phyloP scores from a whole-genome alignment of 2,888 invertebrate genomes.

The Aphodius granarius region DNA sequence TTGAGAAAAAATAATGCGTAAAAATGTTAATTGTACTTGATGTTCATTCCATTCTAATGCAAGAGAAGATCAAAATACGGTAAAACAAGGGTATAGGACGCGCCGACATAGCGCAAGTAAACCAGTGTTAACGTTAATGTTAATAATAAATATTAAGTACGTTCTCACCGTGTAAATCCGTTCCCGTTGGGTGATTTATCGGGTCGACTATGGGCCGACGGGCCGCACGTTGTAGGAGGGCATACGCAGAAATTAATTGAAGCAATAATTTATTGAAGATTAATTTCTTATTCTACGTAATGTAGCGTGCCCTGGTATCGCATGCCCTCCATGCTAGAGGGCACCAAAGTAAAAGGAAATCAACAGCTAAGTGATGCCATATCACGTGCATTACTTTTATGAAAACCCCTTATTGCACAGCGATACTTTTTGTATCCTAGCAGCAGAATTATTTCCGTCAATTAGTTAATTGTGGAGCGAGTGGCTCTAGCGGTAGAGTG shows the following conservation, averaged over 20 bases:
- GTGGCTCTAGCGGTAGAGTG: no score
- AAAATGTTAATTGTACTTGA: no score
- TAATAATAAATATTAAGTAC: constrained; percentile 30
- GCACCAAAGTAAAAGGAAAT: not conserved
- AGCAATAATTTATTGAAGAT: constrained; percentile 43
- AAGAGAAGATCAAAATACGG: not conserved
- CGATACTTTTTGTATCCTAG: not conserved
- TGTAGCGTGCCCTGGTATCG: constrained; percentile 35
- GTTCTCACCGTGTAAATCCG: constrained; percentile 27
- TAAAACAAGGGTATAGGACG: not conserved
- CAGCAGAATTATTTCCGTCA: not conserved
- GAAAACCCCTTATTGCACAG: not conserved
- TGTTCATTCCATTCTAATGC: not conserved
- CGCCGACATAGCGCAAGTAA: constrained; percentile 13
- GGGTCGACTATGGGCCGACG: constrained; percentile 31
- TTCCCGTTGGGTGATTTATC: constrained; percentile 40
- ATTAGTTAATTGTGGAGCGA: no score
- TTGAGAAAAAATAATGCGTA: no score
- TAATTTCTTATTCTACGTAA: constrained; percentile 42
- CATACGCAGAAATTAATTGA: constrained; percentile 43
- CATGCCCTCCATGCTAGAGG: not conserved
- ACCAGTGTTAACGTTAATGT: constrained; percentile 26
- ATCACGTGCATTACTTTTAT: not conserved
- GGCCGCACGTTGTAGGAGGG: constrained; percentile 40
- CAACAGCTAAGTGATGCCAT: not conserved